These are phyloP conservation scores for Sminthopsis crassicaudata DNA, from an alignment of 2,113 vertebrate species.

Conservation along the genomic window DNA sequence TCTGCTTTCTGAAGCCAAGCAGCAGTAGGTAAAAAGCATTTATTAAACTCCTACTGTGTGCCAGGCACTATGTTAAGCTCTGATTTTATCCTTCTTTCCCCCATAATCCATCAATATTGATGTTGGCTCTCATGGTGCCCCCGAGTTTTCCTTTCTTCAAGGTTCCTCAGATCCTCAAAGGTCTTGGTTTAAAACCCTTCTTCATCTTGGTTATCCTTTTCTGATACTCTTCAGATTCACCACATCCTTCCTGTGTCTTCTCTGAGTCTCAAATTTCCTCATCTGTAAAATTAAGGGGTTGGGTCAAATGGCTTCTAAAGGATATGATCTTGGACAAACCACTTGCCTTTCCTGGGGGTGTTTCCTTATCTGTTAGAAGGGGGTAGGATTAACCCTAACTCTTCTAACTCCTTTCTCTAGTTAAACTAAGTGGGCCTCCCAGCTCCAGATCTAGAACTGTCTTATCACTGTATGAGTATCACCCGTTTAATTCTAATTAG, in stretches of 20 bases:
- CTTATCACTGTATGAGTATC: not conserved
- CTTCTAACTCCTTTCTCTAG: not conserved
- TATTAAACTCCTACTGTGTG: not conserved
- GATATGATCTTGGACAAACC: not conserved
- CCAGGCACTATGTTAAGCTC: not conserved
- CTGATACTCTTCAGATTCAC: not conserved
- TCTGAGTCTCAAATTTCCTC: not conserved
- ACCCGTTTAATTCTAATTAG: not conserved
- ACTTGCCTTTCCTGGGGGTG: not conserved
- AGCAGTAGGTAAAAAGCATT: not conserved
- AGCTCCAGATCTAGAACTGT: not conserved
- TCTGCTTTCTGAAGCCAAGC: too few relatives aligned
- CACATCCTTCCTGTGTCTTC: not conserved
- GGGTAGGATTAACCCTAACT: not conserved
- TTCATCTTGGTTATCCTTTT: not conserved
- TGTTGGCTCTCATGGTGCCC: not conserved
- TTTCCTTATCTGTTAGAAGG: not conserved
- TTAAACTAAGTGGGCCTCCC: not conserved
- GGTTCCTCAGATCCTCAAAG: not conserved
- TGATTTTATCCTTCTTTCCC: not conserved
- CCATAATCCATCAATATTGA: not conserved
- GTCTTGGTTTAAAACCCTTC: not conserved
- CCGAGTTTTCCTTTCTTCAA: not conserved
- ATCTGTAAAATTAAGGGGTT: not conserved
- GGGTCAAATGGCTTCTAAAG: not conserved